Conservation (phyloP, 2,888 invertebrate genomes). For the Icerya purchasi region DNA sequence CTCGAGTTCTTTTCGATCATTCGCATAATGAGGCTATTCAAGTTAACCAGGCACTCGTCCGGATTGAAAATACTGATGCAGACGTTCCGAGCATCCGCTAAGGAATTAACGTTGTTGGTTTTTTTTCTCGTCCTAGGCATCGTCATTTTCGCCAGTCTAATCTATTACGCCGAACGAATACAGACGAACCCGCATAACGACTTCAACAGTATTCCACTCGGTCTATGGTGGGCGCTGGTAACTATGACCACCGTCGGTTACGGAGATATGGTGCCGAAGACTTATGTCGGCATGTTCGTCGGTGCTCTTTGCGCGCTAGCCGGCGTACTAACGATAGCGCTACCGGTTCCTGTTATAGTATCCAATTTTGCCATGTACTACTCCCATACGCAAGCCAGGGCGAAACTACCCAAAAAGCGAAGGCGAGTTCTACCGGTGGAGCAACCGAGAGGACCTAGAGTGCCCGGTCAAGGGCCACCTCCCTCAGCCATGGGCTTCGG, state of each 20-base stretch:
- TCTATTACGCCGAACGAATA: slow-evolving; percentile 93
- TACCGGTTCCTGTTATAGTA: slow-evolving; percentile 97
- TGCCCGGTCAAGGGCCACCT: slow-evolving; percentile 25
- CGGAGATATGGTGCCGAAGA: slow-evolving; percentile 96
- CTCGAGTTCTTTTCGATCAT: slow-evolving; percentile 95
- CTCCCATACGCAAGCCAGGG: slow-evolving; percentile 81
- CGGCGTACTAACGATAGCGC: slow-evolving; percentile 94
- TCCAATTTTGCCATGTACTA: slow-evolving; percentile 97
- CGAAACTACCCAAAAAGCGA: slow-evolving; percentile 95
- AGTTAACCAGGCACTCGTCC: slow-evolving; percentile 87
- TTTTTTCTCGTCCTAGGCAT: slow-evolving; percentile 96
- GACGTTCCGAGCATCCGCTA: slow-evolving; percentile 89
- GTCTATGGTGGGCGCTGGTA: slow-evolving; percentile 96
- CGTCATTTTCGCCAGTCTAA: slow-evolving; percentile 92
- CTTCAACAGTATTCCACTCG: slow-evolving; percentile 93
- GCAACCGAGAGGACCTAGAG: slow-evolving; percentile 48
- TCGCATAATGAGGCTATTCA: slow-evolving; percentile 91
- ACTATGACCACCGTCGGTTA: slow-evolving; percentile 98
- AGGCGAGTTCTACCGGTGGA: slow-evolving; percentile 91
- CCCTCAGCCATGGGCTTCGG: slow-evolving; percentile 25
- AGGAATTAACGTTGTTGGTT: slow-evolving; percentile 84
- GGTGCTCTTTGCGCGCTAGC: slow-evolving; percentile 93
- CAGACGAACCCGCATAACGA: slow-evolving; percentile 84
- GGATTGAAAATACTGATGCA: slow-evolving; percentile 96
- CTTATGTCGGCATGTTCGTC: slow-evolving; percentile 96